Evolutionary conservation across 2,113 vertebrate genomes (phyloP).

Genomic region (Recurvirostra avosetta): DNA sequence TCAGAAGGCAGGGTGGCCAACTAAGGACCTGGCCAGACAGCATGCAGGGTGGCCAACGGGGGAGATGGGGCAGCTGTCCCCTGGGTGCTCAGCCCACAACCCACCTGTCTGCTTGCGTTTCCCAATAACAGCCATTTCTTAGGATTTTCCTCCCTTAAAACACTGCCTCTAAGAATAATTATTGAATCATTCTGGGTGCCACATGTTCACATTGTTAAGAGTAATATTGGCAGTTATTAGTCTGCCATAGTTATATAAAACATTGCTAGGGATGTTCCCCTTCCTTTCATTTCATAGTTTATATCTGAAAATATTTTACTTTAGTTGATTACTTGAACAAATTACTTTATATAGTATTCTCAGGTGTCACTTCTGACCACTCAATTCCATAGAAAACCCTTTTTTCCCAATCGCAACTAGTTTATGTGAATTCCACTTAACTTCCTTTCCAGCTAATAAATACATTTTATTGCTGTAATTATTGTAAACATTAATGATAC

Average conservation of each 20-base stretch:
- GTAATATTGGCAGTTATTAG: neutral
- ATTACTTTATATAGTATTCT: neutral
- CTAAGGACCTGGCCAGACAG: neutral
- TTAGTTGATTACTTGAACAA: neutral
- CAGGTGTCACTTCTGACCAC: neutral
- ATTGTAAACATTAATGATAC: neutral
- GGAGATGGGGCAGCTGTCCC: fast-evolving
- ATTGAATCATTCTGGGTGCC: neutral
- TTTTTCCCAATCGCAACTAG: neutral
- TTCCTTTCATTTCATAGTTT: neutral
- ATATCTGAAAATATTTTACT: neutral
- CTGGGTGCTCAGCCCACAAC: neutral
- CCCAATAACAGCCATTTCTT: neutral
- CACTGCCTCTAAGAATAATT: neutral
- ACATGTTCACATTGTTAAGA: neutral
- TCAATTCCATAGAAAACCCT: neutral
- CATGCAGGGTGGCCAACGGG: neutral
- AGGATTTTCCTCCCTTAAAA: neutral
- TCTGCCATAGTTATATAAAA: neutral
- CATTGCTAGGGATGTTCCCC: neutral
- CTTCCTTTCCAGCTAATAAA: neutral
- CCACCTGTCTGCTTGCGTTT: neutral
- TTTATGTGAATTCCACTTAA: neutral
- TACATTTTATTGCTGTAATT: neutral
- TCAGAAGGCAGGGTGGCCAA: neutral